Conservation (phyloP, 2,797 vertebrate genomes). For the Spea hammondii region DNA sequence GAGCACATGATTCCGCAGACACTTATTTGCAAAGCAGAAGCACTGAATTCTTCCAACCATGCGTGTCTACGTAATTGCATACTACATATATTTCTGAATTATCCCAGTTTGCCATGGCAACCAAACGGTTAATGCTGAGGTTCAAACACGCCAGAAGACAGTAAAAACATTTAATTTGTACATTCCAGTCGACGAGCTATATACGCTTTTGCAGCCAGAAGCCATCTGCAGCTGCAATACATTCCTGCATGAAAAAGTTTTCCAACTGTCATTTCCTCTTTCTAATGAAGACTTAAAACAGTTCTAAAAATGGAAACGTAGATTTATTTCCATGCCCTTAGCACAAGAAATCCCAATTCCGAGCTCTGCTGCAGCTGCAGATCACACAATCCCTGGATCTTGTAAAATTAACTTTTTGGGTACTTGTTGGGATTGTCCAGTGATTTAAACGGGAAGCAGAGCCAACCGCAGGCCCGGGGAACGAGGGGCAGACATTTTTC, state of each 20-base stretch:
- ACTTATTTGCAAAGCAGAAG: too few relatives aligned
- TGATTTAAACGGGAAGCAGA: too few relatives aligned
- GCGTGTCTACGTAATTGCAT: too few relatives aligned
- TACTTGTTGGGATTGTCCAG: background rate
- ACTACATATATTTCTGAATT: too few relatives aligned
- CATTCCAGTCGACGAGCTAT: slow-evolving; percentile 36
- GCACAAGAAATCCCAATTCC: slow-evolving; percentile 34
- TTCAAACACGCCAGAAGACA: slow-evolving; percentile 20
- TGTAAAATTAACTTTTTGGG: slow-evolving; percentile 6
- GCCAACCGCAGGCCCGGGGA: too few relatives aligned
- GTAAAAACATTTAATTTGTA: slow-evolving; percentile 18
- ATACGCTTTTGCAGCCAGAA: slow-evolving; percentile 23
- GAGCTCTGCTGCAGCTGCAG: slow-evolving; percentile 32
- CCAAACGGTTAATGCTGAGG: slow-evolving; percentile 22
- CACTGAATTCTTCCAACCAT: too few relatives aligned
- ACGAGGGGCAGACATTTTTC: too few relatives aligned
- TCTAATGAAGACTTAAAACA: slow-evolving; percentile 37
- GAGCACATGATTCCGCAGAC: too few relatives aligned
- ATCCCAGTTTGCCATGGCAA: background rate
- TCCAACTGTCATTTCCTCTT: slow-evolving; percentile 49
- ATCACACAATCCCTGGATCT: slow-evolving; percentile 2
- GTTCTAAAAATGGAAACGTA: slow-evolving; percentile 49
- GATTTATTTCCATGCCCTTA: slow-evolving; percentile 43
- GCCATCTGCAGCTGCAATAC: slow-evolving; percentile 44
- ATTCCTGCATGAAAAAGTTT: slow-evolving; percentile 33